A percentile compares a stretch with the other conserved stretches of the same genome.
phyloP scores from a whole-genome alignment of 2,113 vertebrate species.

The Desmodus rotundus region DNA sequence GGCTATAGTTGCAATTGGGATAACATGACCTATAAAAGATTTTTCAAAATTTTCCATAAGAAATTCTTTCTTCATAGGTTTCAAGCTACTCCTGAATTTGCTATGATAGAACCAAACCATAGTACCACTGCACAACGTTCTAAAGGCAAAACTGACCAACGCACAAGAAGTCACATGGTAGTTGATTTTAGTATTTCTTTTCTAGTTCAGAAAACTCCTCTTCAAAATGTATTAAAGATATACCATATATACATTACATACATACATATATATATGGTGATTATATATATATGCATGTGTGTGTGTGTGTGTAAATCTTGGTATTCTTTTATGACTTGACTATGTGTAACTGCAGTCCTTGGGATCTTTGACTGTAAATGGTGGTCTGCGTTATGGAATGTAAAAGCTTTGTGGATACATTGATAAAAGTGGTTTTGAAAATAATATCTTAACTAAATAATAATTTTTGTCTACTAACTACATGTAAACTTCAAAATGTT shows the following conservation, averaged over 20 bases:
- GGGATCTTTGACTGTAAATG: background rate
- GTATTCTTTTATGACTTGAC: background rate
- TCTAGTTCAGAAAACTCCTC: background rate
- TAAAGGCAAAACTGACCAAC: slow-evolving; percentile 17
- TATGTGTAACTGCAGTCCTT: background rate
- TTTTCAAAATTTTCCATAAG: background rate
- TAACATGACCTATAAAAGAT: slow-evolving; percentile 9
- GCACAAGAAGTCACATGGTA: background rate
- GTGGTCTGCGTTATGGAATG: background rate
- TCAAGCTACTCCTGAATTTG: background rate
- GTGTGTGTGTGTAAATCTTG: background rate
- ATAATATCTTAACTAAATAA: background rate
- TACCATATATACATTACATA: background rate
- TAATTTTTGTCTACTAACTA: background rate
- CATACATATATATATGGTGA: no score
- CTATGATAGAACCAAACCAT: background rate
- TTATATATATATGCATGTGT: background rate
- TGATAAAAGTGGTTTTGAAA: background rate
- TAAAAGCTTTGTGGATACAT: background rate
- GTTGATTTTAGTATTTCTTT: background rate
- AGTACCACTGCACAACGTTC: background rate
- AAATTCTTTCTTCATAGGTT: slow-evolving; percentile 28
- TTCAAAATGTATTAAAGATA: background rate
- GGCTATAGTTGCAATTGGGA: background rate
- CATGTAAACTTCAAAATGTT: background rate